Base-by-base conservation (phyloP, 2,797 vertebrate species). In the Poliocrania exsul region DNA sequence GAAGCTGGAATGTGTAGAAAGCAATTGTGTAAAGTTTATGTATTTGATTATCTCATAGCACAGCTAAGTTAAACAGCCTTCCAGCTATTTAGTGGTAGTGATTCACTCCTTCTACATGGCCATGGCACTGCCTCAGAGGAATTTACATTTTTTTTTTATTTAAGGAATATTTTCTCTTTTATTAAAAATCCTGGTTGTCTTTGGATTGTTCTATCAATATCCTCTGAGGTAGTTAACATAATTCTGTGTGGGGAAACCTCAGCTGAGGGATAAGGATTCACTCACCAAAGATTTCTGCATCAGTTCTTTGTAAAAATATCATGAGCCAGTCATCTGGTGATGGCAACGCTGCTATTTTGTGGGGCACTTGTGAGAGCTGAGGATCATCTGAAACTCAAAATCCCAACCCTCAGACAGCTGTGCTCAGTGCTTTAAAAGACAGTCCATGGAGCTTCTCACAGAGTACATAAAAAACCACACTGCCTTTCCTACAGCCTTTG, bases 281-380 rank as follows among this genome's bases (percentile, higher is more conserved):
- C 33, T 8, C 26, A 8, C 19, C 50, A 58, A 67, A 49, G 49
- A 19, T 33, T 23, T 54, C 46, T n/a, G 35, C 38, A 13, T 23
- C 25, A 5, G 5, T 21, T 57, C 29, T 46, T 38, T 25, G 23
- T 49, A 6, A 31, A 26, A 26, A 8, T 8, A 18, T 15, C 35
- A 26, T 17, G 46, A n/a, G 17, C 9, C 35, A 12, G 33, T n/a
- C 50, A 35, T 7, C 49, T 23, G 53, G 11, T 54, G 53, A 15
- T 15, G 20, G 26, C 26, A 66, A 3, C 2, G 5, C 49, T 46
- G 28, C 17, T 74, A 1, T 25, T 62, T 26, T 31, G 47, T 50
- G 10, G 19, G 42, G 25, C 23, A 35, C 3, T 20, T 53, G 31
- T 0, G 1, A 25, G 31, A 26, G 23, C 2, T 4, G 3, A 79